phyloP scores from a whole-genome alignment of 1,140 invertebrate species.

The Conopomorpha cramerella region DNA sequence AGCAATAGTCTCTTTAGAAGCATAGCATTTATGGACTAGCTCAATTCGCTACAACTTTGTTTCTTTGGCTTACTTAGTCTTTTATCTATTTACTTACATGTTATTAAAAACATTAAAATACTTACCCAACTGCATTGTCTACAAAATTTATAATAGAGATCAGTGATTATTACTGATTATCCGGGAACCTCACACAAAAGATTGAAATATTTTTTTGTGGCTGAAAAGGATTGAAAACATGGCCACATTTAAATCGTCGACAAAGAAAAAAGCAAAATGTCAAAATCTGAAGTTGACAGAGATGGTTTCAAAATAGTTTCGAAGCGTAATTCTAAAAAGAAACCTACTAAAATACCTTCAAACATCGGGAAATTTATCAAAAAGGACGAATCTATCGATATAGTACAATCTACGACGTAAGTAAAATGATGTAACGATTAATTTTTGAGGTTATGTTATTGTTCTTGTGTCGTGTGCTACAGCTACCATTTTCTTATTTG shows the following conservation, averaged over 20 bases:
- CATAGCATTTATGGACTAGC: no score
- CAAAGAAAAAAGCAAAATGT: constrained; percentile 19
- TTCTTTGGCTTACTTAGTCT: no score
- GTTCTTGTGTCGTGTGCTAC: background rate
- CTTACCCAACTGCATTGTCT: background rate
- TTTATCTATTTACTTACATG: no score
- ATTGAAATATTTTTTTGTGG: background rate
- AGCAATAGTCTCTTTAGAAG: no score
- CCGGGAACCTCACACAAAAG: background rate
- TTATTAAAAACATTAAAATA: background rate
- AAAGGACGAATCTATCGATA: constrained; percentile 21
- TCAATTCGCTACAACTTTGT: no score
- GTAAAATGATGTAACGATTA: background rate
- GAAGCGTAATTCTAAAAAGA: constrained; percentile 28
- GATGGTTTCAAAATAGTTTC: constrained; percentile 46
- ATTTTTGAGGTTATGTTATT: constrained; percentile 28
- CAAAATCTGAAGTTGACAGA: constrained; percentile 15
- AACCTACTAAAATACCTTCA: constrained; percentile 16
- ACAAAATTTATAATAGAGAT: background rate
- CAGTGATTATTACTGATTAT: background rate
- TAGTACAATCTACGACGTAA: constrained; percentile 22
- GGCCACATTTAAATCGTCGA: background rate
- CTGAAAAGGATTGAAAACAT: no score
- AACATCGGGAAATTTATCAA: constrained; percentile 14
- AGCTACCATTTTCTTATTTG: constrained; percentile 24